phyloP scores from a whole-genome alignment of 2,797 vertebrate genomes.

The Alexandromys oeconomus region DNA sequence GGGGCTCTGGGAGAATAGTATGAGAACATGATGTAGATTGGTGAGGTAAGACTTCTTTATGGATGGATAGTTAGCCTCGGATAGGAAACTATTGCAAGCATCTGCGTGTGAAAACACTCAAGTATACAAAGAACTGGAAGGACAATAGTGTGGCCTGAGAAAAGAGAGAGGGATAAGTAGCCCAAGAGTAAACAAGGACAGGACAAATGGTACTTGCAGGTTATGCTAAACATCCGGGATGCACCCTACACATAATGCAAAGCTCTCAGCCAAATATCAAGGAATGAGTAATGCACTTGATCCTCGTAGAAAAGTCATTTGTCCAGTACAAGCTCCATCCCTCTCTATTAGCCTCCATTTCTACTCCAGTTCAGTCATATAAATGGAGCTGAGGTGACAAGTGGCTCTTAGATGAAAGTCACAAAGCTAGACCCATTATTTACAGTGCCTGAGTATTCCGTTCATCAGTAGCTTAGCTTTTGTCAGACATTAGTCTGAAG shows the following conservation, averaged over 20 bases:
- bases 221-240: background rate
- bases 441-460: background rate
- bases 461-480: background rate
- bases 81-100: background rate
- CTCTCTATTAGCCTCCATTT: background rate
- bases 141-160: no score
- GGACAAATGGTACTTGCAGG: background rate
- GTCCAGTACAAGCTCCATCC: background rate
- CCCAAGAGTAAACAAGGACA: background rate
- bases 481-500: background rate
- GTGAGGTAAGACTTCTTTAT: background rate
- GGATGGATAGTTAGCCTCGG: background rate
- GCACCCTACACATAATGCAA: background rate
- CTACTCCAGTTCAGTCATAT: background rate
- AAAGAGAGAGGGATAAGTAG: background rate
- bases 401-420: background rate
- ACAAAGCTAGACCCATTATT: background rate
- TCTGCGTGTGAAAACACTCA: no score
- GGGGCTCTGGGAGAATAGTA: background rate
- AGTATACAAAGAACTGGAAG: background rate
- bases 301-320: background rate
- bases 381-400: background rate
- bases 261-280: background rate
- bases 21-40: background rate
- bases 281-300: background rate